A percentile compares a stretch with the other conserved stretches of the same genome.
Evolutionary conservation across 2,113 vertebrate genomes (phyloP).

Genomic region (Sterrhoptilus dennistouni): DNA sequence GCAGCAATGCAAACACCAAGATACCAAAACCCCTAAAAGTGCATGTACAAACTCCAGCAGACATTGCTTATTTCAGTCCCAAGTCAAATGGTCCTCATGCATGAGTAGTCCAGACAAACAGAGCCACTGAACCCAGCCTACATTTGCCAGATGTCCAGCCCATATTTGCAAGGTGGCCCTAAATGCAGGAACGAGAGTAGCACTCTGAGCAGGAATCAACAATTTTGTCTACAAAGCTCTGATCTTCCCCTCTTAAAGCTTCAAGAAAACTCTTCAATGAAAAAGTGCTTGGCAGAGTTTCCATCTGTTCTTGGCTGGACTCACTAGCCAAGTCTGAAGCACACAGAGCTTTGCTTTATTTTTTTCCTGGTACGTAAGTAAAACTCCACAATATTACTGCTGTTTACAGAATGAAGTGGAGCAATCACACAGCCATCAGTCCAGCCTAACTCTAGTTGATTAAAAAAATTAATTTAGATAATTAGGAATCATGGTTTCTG

Average conservation of each 20-base stretch:
- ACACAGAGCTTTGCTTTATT: conserved; percentile 3
- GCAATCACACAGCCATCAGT: neutral
- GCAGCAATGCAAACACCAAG: neutral
- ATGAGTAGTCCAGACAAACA: neutral
- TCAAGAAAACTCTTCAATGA: conserved; percentile 64
- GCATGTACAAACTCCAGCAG: neutral
- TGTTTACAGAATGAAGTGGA: neutral
- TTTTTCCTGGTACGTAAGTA: neutral
- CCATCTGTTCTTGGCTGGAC: conserved; percentile 58
- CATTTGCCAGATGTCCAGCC: neutral
- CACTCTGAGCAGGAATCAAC: neutral
- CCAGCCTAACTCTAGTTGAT: conserved; percentile 43
- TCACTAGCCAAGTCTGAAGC: neutral
- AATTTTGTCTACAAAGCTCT: neutral
- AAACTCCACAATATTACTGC: neutral
- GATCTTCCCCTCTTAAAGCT: conserved; percentile 17
- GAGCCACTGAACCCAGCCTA: neutral
- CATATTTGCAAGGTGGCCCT: neutral
- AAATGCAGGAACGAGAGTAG: neutral
- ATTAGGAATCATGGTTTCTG: conserved; percentile 20
- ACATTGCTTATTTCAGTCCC: neutral
- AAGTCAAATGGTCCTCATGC: neutral
- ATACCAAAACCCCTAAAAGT: neutral
- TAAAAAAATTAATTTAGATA: conserved; percentile 1
- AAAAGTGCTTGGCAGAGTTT: conserved; percentile 62